A percentile compares a stretch with the other conserved stretches of the same genome.
phyloP scores from a whole-genome alignment of 2,888 invertebrate species.

The Masnerella sp. region DNA sequence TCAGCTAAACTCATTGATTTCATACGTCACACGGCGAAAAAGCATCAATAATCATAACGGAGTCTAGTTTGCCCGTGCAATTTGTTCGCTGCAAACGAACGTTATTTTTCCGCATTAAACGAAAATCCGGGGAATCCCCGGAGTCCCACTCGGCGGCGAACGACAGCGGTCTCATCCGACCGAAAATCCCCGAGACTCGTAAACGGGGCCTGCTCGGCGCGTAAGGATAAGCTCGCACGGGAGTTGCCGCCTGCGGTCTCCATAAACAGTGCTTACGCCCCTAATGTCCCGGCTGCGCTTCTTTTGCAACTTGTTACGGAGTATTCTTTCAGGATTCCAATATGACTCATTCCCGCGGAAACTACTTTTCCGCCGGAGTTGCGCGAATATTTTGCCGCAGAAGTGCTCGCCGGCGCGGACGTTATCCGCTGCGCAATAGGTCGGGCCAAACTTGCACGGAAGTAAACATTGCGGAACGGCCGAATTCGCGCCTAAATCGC shows the following conservation, averaged over 20 bases:
- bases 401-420: no score
- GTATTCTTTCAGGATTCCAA: conserved; percentile 22
- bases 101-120: conserved; percentile 63
- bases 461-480: no score
- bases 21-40: conserved; percentile 29
- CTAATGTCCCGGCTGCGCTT: conserved; percentile 56
- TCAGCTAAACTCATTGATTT: conserved; percentile 41
- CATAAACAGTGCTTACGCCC: conserved; percentile 75
- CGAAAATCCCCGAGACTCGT: conserved; percentile 73
- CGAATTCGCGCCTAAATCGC: no score
- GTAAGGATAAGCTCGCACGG: conserved; percentile 73
- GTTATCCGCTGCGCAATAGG: no score
- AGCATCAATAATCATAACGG: conserved; percentile 39
- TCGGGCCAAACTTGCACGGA: no score
- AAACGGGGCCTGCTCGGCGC: conserved; percentile 68
- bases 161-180: conserved; percentile 68
- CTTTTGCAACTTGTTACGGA: conserved; percentile 42
- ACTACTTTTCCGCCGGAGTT: neutral
- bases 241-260: conserved; percentile 76
- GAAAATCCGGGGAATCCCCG: conserved; percentile 56
- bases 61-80: conserved; percentile 36
- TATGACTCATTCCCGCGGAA: conserved; percentile 24
- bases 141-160: conserved; percentile 52
- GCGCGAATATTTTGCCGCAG: no score
- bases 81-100: conserved; percentile 56